These are phyloP conservation scores for Cassiopea xamachana DNA, from an alignment of 30 jellyfish, hydroid and myxozoan species.

Conservation along the genomic window DNA sequence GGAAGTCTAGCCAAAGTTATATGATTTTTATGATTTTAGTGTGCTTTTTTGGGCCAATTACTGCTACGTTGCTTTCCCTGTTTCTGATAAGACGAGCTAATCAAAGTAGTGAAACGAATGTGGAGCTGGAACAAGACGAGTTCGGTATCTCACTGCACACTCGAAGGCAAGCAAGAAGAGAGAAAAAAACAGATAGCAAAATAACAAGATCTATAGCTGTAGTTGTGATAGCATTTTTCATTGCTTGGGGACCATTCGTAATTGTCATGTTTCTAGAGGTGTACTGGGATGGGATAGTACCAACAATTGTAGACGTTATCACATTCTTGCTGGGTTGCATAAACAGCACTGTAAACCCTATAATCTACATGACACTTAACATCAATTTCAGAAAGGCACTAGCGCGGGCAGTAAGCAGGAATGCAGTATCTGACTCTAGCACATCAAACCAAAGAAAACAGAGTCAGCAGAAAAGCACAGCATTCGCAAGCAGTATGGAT, in stretches of 20 bases:
- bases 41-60: slow-evolving; percentile 82
- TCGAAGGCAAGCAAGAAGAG: background rate
- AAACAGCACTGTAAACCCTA: slow-evolving; percentile 75
- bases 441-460: too few species aligned
- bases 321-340: slow-evolving; percentile 56
- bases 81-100: slow-evolving; percentile 31
- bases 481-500: too few species aligned
- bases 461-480: too few species aligned
- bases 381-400: slow-evolving; percentile 35
- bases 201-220: slow-evolving; percentile 59
- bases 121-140: background rate
- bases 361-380: slow-evolving; percentile 55
- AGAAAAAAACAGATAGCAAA: slow-evolving; percentile 18
- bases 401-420: background rate
- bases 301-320: slow-evolving; percentile 49
- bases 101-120: background rate
- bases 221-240: slow-evolving; percentile 40
- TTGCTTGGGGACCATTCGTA: slow-evolving; percentile 92
- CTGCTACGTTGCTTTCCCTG: slow-evolving; percentile 63
- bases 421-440: too few species aligned
- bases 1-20: slow-evolving; percentile 60
- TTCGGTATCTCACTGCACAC: background rate
- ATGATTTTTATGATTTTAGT: slow-evolving; percentile 73
- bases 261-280: slow-evolving; percentile 69
- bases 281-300: slow-evolving; percentile 19